Evolutionary conservation across 2,113 vertebrate species (phyloP).

Genomic region (Burhinus bistriatus): DNA sequence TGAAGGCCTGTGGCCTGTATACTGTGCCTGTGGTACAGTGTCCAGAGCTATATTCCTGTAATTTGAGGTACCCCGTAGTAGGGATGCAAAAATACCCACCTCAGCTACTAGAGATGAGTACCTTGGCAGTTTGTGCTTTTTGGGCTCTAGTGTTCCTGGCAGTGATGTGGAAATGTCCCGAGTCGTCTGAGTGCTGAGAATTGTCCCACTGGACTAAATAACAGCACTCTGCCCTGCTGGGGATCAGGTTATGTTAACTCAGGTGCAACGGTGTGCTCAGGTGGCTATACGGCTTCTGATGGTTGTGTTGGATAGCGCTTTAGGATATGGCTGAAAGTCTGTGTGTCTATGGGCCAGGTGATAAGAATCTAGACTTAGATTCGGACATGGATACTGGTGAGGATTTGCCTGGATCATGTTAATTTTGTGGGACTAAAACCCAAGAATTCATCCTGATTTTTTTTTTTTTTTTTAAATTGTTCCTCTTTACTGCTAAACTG

Average conservation of each 20-base stretch:
- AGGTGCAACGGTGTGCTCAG: not conserved
- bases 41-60: not conserved
- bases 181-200: not conserved
- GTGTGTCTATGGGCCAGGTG: not conserved
- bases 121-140: not conserved
- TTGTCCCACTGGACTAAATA: not conserved
- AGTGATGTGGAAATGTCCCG: not conserved
- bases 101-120: not conserved
- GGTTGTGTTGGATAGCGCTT: not conserved
- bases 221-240: not conserved
- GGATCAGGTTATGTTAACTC: not conserved
- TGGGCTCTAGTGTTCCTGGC: not conserved
- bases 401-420: not conserved
- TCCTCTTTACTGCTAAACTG: not conserved
- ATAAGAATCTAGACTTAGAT: not conserved
- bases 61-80: not conserved
- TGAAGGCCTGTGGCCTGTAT: not conserved
- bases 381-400: not conserved
- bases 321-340: not conserved
- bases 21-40: not conserved
- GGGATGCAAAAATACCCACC: not conserved
- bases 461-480: not conserved
- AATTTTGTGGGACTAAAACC: not conserved
- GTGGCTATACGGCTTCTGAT: not conserved
- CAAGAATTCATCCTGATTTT: not conserved